Evolutionary conservation across 2,797 vertebrate species (phyloP), one percentile per base, ranked within the genome.

Genomic region (Melanogrammus aeglefinus): DNA sequence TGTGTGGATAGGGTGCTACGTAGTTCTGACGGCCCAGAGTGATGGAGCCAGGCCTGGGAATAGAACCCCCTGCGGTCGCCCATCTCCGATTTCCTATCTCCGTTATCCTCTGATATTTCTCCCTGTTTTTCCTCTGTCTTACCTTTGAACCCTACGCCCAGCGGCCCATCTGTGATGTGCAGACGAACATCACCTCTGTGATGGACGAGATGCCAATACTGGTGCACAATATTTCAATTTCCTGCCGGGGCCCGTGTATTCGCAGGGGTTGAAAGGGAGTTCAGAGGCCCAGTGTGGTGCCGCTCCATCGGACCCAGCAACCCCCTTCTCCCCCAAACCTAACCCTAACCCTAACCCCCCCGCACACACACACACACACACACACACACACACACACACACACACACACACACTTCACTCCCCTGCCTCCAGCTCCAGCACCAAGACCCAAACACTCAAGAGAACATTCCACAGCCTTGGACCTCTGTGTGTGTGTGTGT

Each of bases 171-270:
- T 92, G 87, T 92, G 91, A 92, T 93, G 88, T 92, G 83, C 81
- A 78, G 81, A 78, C 80, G 86, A 82, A 91, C 82, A 80, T 82
- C 87, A 83, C 85, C 88, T 88, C 90, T 84, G 93, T 96, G 96
- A 97, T 96, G 94, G 95, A 97, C 95, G 94, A 91, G 93, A 90
- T 94, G 95, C 93, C 94, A 94, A 95, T 95, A 93, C 90, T n/a
- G 1, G 51, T 91, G 92, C 94, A 94, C 95, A 95, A 96, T 97
- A 97, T 96, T 97, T 97, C 95, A 96, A 97, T 97, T 96, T 97
- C 95, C 96, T 96, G 94, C 93, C 90, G 92, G 76, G 92, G 90
- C 91, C 90, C 93, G 95, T 92, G 95, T 95, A 95, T 97, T 97
- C 92, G 88, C 94, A 9, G 93, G 94, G 96, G 95, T 96, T 96